Evolutionary conservation across 2,888 invertebrate species (phyloP), one percentile per base, ranked within the genome.

Genomic region (Oxyscelio sp.): DNA sequence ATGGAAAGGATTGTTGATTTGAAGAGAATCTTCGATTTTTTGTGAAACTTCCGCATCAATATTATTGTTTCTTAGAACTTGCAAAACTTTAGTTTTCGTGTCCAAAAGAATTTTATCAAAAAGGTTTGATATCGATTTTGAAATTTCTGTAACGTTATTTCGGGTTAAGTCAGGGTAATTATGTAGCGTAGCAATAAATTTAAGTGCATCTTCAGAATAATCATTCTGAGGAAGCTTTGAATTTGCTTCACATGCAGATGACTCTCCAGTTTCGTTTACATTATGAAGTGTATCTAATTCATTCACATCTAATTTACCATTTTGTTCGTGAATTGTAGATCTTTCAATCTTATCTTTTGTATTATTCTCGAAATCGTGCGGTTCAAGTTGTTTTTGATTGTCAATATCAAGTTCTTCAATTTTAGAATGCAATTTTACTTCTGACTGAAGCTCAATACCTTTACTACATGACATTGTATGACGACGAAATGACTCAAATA

Each of bases 1-100:
- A 54, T 65, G 13, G 21, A 61, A 61, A 15, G 43, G 43, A 45
- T 61, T 61, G 3, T 34, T 27, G 11, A 56, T 13, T 17, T 31
- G n/a, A 13, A 56, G 34, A 31, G 31, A 9, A 1, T 15, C 34
- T 34, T 56, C 56, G 15, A 56, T 56, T n/a, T 31, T 54, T 27
- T 27, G 4, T 6, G 27, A 4, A 38, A 38, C 38, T 38, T 4
- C 11, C 4, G n/a, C 2, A 6, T 38, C 38, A 38, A 38, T 38
- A n/a, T 38, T 38, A n/a, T n/a, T n/a, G 11, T 38, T 38, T 3
- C 11, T 4, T 3, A 38, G 4, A 11, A 11, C n/a, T 38, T 11
- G 6, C 11, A 38, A 38, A 6, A 38, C 9, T 38, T 38, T 4
- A 38, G 4, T 11, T n/a, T 38, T 38, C 11, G 11, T 11, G 11